Conservation (phyloP, 2,888 invertebrate genomes). For the Geophilus truncorum region DNA sequence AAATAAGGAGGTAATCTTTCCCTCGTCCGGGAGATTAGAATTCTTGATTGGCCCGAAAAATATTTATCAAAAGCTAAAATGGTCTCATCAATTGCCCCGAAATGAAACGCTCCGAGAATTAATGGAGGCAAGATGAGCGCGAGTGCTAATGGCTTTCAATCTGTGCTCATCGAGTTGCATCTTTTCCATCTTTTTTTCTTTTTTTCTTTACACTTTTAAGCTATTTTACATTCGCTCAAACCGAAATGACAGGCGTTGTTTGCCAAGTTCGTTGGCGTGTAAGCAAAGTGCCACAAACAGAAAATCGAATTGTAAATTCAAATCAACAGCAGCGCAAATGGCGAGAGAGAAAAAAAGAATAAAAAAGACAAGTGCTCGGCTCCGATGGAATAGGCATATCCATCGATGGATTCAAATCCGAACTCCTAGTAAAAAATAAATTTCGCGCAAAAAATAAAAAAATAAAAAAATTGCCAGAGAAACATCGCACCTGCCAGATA, state of each 20-base stretch:
- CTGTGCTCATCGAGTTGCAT: background rate
- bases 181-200: background rate
- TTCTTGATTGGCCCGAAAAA: background rate
- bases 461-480: background rate
- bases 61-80: background rate
- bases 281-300: constrained; percentile 27
- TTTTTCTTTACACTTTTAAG: background rate
- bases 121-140: background rate
- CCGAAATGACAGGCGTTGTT: constrained; percentile 15
- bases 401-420: constrained; percentile 22
- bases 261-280: constrained; percentile 25
- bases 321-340: constrained; percentile 21
- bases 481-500: constrained; percentile 2
- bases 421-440: background rate
- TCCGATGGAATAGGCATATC: background rate
- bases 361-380: background rate
- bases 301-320: constrained; percentile 27
- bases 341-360: background rate
- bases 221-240: background rate
- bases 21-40: background rate
- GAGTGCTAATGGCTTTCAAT: background rate
- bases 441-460: background rate
- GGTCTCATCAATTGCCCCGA: background rate
- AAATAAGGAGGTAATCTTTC: background rate
- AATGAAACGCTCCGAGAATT: too few species aligned